phyloP scores from a whole-genome alignment of 2,888 invertebrate species.

The Junonia oenone region DNA sequence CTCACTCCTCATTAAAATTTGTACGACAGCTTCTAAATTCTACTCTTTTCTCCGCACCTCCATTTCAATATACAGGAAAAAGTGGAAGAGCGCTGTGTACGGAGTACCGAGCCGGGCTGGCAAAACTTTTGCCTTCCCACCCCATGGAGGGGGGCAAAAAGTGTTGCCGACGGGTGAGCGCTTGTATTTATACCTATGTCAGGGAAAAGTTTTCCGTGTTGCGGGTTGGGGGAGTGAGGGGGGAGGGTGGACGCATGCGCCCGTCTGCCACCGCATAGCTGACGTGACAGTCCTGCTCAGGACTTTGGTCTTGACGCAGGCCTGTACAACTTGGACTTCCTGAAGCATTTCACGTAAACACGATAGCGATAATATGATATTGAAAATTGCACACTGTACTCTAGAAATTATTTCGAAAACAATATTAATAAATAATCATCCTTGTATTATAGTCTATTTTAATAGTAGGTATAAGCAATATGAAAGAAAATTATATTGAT shows the following conservation, averaged over 20 bases:
- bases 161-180: conserved; percentile 76
- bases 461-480: not conserved
- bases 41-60: conserved; percentile 79
- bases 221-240: conserved; percentile 63
- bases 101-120: conserved; percentile 71
- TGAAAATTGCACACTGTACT: not conserved
- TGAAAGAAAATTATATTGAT: not conserved
- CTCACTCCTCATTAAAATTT: conserved; percentile 78
- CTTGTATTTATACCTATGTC: conserved; percentile 72
- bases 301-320: conserved; percentile 51
- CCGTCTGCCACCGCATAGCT: conserved; percentile 51
- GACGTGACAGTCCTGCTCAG: conserved; percentile 65
- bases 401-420: not conserved
- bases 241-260: conserved; percentile 65
- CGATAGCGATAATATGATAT: conserved; percentile 26
- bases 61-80: conserved; percentile 80
- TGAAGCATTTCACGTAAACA: conserved; percentile 48
- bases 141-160: conserved; percentile 72
- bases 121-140: conserved; percentile 73
- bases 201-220: conserved; percentile 79
- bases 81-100: conserved; percentile 78
- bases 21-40: conserved; percentile 77
- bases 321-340: conserved; percentile 31
- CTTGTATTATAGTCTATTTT: not conserved
- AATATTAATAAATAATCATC: not conserved